Conservation (phyloP, 2,797 vertebrate genomes). For the Masticophis lateralis region DNA sequence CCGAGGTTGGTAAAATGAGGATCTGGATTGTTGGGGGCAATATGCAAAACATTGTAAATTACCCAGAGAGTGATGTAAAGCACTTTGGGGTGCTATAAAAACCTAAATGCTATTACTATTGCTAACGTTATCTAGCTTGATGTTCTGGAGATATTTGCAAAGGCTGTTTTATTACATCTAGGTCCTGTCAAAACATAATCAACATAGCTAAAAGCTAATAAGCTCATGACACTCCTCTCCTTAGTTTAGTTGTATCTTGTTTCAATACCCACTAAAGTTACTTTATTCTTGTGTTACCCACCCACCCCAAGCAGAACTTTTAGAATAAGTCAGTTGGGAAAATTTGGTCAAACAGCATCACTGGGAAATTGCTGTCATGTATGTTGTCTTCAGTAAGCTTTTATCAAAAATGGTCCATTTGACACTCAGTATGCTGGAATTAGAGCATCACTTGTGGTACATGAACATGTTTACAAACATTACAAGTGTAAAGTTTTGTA, state of each 20-base stretch:
- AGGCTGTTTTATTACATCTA: not conserved
- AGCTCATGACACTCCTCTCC: not conserved
- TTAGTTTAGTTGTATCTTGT: not conserved
- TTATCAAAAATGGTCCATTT: constrained; percentile 4
- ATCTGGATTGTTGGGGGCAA: not conserved
- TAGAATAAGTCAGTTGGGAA: not conserved
- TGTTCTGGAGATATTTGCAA: not conserved
- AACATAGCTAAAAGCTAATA: not conserved
- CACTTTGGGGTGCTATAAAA: not conserved
- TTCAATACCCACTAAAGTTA: not conserved
- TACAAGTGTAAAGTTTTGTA: not conserved
- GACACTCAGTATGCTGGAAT: not conserved
- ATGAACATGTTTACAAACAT: not conserved
- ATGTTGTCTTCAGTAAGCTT: not conserved
- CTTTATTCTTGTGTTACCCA: not conserved
- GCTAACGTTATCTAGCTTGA: not conserved
- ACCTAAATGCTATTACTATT: not conserved
- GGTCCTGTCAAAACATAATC: not conserved
- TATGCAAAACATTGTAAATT: not conserved
- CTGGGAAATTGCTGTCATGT: not conserved
- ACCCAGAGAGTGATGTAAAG: not conserved
- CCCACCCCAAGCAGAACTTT: not conserved
- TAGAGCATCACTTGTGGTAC: not conserved
- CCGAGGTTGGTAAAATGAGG: not conserved
- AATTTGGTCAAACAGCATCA: not conserved